Conservation (phyloP, 2,888 invertebrate species). For the Blastobasis adustella region DNA sequence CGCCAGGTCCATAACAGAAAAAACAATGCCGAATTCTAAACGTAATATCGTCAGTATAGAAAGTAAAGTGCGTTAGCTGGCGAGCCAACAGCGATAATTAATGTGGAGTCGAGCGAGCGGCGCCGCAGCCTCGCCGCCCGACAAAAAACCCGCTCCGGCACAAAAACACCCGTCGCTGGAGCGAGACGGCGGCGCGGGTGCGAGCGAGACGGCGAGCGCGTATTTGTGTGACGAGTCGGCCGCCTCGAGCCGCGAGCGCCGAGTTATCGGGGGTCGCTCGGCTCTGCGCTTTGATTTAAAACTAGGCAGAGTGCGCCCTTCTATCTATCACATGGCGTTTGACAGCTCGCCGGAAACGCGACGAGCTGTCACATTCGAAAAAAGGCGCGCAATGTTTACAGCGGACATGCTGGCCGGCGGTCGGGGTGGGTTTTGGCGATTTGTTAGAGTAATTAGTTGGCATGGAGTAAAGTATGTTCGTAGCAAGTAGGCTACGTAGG, state of each 20-base stretch:
- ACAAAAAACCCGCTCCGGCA: constrained; percentile 73
- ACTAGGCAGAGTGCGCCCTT: constrained; percentile 70
- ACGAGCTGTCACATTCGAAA: constrained; percentile 64
- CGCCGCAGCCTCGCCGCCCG: constrained; percentile 48
- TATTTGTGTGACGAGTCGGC: constrained; percentile 68
- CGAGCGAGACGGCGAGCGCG: constrained; percentile 53
- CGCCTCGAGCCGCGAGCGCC: constrained; percentile 49
- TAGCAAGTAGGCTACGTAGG: no score
- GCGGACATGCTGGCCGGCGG: no score
- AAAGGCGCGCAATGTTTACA: constrained; percentile 49
- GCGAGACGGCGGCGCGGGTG: constrained; percentile 39
- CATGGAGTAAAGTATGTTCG: no score
- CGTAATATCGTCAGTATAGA: constrained; percentile 54
- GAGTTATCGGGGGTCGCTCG: constrained; percentile 60
- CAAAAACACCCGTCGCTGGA: constrained; percentile 67
- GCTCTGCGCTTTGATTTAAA: constrained; percentile 72
- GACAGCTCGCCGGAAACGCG: constrained; percentile 70
- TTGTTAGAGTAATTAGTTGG: no score
- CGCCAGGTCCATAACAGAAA: constrained; percentile 11
- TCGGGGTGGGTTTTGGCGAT: no score
- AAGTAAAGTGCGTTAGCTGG: constrained; percentile 66
- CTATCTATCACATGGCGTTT: constrained; percentile 75
- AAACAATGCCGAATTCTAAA: constrained; percentile 27
- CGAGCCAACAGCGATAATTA: constrained; percentile 64
- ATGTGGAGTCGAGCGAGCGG: constrained; percentile 61